Base-by-base conservation (phyloP, 2,797 vertebrate species). In the Acipenser ruthenus region DNA sequence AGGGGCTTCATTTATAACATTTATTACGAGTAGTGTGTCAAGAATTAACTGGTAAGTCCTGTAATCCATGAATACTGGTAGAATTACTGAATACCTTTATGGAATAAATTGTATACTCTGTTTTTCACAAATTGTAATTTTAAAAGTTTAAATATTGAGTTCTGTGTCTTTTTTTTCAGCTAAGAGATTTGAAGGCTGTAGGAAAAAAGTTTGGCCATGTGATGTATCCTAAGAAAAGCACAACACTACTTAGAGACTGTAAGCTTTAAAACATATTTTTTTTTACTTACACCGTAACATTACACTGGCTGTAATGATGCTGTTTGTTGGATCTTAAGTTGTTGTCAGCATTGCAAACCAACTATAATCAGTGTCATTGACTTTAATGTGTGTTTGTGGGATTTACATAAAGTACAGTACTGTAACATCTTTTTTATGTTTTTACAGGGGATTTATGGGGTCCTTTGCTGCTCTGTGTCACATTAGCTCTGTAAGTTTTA, bases 191-290 rank as follows among this genome's bases (percentile, higher is more conserved):
- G 71, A 94, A 91, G 70, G 95, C 96, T 0, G 95, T 99, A 74
- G 96, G 94, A 15, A 95, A 94, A 75, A 99, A 99, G 76, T 99
- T 99, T 84, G 74, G 96, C 73, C 95, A 99, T 50, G 96, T 99
- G 62, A 87, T 99, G 86, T 99, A 99, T 64, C 96, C 96, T 0
- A 94, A 91, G 80, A 92, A 94, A 78, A 99, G 94, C 78, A 92
- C 91, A 1, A 77, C 91, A 0, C 89, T 99, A 62, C 88, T 99
- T 71, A 88, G 95, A 84, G 96, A 99, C 81, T 99, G 92, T 94
- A 74, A 62, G 9, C 23, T 65, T 8, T 62, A 50, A 49, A 50
- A 10, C 60, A 47, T 12, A 58, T 58, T 58, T 6, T 58, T 58
- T n/a, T 37, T 37, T 63, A 55, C 23, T 37, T 37, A 37, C 23